Conservation (phyloP, 2,797 vertebrate species). For the Ptychobarbus kaznakovi region DNA sequence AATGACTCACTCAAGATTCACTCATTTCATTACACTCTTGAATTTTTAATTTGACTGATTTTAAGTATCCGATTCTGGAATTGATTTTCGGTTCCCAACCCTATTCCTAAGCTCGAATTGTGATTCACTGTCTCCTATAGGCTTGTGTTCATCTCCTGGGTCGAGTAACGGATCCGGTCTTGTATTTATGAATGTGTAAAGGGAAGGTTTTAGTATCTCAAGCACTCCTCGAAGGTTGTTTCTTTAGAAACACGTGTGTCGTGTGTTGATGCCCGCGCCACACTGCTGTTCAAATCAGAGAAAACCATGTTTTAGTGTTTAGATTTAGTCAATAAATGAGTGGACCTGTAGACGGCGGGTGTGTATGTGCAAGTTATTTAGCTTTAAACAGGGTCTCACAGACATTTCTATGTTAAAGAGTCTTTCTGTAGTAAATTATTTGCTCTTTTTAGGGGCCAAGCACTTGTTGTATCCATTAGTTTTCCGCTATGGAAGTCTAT, state of each 20-base stretch:
- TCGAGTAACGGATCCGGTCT: not conserved
- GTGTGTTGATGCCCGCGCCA: not conserved
- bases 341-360: not conserved
- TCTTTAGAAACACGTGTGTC: not conserved
- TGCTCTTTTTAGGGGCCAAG: not conserved
- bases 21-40: no score
- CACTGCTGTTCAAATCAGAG: not conserved
- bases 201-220: not conserved
- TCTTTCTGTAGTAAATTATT: not conserved
- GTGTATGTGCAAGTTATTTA: not conserved
- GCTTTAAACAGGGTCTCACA: not conserved
- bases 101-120: not conserved
- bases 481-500: not conserved
- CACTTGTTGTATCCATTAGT: not conserved
- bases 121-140: not conserved
- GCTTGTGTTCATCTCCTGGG: not conserved
- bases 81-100: not conserved
- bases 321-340: not conserved
- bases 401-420: not conserved
- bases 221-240: conserved; percentile 1
- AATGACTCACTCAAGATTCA: no score
- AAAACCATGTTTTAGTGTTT: conserved; percentile 6
- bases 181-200: conserved; percentile 10
- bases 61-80: not conserved
- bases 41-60: no score